Evolutionary conservation across 2,888 invertebrate species (phyloP).

Genomic region (Melieria picta): DNA sequence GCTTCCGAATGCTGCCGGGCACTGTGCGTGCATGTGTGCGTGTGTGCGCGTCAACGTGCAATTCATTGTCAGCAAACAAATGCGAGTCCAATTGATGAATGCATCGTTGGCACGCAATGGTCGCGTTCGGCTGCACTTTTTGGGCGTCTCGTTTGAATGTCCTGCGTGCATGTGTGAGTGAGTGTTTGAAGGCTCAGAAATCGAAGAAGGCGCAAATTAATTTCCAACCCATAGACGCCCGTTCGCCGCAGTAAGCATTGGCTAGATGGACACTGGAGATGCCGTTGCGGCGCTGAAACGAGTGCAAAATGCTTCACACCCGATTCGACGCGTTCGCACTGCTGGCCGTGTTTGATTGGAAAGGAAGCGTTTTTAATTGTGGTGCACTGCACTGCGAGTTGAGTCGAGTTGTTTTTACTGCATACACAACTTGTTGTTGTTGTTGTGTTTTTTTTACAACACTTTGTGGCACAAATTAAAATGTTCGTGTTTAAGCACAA

Average conservation of each 20-base stretch:
- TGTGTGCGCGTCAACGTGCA: conserved; percentile 42
- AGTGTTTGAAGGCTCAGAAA: too few species aligned
- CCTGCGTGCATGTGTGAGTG: too few species aligned
- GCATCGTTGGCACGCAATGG: conserved; percentile 57
- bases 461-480: conserved; percentile 47
- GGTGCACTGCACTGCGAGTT: neutral
- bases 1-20: conserved; percentile 23
- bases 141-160: too few species aligned
- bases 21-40: conserved; percentile 36
- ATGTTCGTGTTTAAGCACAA: conserved; percentile 64
- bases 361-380: neutral
- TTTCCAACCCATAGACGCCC: too few species aligned
- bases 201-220: too few species aligned
- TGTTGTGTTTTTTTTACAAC: neutral
- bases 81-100: conserved; percentile 59
- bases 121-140: too few species aligned
- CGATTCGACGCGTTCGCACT: neutral
- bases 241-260: too few species aligned
- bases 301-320: conserved; percentile 20
- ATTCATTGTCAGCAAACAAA: conserved; percentile 60
- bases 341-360: neutral
- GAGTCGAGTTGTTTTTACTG: neutral
- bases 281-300: neutral
- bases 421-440: neutral
- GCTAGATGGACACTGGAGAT: neutral